A percentile compares a stretch with the other conserved stretches of the same genome.
These are phyloP conservation scores for Eurypyga helias DNA, from an alignment of 2,113 vertebrate species.

Conservation along the genomic window DNA sequence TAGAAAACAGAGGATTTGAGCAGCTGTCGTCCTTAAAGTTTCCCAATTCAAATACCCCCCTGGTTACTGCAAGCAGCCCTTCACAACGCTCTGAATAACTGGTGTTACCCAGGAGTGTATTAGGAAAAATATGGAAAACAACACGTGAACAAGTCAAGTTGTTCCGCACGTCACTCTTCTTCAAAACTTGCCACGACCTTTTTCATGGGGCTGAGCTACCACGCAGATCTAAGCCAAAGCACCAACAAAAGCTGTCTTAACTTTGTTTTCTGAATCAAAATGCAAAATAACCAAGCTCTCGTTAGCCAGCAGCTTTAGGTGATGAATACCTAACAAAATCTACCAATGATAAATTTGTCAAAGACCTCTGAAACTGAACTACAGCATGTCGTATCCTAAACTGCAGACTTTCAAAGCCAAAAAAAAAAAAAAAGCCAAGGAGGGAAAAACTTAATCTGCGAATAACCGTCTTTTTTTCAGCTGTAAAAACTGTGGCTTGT, in stretches of 20 bases:
- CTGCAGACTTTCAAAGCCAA: slow-evolving; percentile 15
- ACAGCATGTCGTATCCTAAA: slow-evolving; percentile 41
- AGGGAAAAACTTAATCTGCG: slow-evolving; percentile 43
- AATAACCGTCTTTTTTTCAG: slow-evolving; percentile 68
- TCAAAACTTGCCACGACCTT: neutral
- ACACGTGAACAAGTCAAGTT: neutral
- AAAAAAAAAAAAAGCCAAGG: neutral
- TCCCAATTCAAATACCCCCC: neutral
- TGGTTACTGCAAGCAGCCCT: neutral
- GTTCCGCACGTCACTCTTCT: neutral
- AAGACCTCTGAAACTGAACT: slow-evolving; percentile 54
- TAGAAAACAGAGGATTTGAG: neutral
- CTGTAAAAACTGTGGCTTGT: slow-evolving; percentile 54
- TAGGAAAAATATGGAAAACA: neutral
- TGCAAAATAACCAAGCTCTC: neutral
- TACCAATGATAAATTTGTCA: slow-evolving; percentile 40
- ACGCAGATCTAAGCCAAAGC: neutral
- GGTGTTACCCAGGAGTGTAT: neutral
- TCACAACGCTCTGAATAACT: neutral
- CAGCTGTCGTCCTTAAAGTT: neutral
- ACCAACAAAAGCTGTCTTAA: neutral
- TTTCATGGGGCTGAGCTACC: neutral
- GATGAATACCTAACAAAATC: slow-evolving; percentile 60
- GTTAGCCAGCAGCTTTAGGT: slow-evolving; percentile 18
- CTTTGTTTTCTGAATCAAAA: slow-evolving; percentile 22